Conservation (phyloP, 92 coral and sea anemone species). For the Metridium senile region DNA sequence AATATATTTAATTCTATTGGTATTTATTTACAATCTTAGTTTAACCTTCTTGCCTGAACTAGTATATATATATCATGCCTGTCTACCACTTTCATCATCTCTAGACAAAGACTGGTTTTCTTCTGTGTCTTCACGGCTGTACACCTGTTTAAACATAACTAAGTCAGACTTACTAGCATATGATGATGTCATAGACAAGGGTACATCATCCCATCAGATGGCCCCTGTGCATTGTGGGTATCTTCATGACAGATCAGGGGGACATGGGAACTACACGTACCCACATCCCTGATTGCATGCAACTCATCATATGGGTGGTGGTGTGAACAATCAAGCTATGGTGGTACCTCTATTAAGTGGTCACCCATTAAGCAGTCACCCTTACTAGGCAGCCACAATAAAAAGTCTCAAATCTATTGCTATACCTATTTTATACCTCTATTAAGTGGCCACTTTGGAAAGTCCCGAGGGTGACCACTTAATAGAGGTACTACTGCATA, state of each 20-base stretch:
- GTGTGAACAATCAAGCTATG: background rate
- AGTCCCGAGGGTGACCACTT: too few relatives aligned
- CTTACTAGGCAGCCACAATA: too few relatives aligned
- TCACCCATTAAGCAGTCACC: too few relatives aligned
- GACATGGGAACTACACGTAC: conserved; percentile 11
- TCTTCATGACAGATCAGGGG: conserved; percentile 26
- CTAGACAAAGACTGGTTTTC: background rate
- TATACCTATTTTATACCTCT: too few relatives aligned
- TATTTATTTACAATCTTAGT: background rate
- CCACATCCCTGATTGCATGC: conserved; percentile 21
- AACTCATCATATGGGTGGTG: conserved; percentile 71
- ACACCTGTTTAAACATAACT: conserved; percentile 27
- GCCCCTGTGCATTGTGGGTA: conserved; percentile 72
- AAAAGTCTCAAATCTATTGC: too few relatives aligned
- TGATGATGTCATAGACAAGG: background rate
- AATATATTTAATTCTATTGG: background rate
- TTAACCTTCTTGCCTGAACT: background rate
- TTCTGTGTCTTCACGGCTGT: background rate
- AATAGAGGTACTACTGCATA: too few relatives aligned
- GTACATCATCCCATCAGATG: conserved; percentile 61
- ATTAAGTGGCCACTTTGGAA: too few relatives aligned
- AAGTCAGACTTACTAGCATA: background rate
- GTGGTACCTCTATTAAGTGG: too few relatives aligned
- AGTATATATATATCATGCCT: background rate
- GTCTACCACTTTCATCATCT: background rate